Percentiles rank a stretch among this genome's conserved stretches.
Conservation (phyloP, 2,888 invertebrate genomes). For the Chironomus tentans region DNA sequence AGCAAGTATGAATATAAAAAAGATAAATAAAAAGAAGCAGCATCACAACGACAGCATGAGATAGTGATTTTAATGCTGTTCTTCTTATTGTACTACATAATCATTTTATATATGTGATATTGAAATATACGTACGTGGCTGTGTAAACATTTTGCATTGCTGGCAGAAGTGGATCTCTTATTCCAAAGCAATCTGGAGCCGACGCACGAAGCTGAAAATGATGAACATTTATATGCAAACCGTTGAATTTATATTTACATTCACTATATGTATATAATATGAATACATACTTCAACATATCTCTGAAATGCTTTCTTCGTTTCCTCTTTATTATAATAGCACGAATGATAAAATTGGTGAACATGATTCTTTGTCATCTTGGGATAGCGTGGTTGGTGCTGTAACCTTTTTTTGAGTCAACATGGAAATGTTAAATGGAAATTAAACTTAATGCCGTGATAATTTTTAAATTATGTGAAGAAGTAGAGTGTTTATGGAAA, state of each 20-base stretch:
- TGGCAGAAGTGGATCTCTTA: constrained; percentile 46
- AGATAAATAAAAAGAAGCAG: not conserved
- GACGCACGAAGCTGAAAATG: constrained; percentile 44
- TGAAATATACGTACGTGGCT: constrained; percentile 48
- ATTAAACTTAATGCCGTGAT: not conserved
- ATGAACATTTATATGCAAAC: constrained; percentile 2
- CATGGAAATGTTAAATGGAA: constrained; percentile 29
- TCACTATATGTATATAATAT: not conserved
- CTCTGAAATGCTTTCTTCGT: constrained; percentile 40
- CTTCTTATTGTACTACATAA: not conserved
- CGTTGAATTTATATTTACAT: not conserved
- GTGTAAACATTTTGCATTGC: constrained; percentile 48
- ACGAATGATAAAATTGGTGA: constrained; percentile 55
- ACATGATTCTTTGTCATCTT: constrained; percentile 53
- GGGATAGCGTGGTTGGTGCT: constrained; percentile 50
- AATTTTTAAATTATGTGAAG: too few species aligned
- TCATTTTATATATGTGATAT: constrained; percentile 26
- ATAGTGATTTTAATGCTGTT: not conserved
- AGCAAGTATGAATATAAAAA: constrained; percentile 2
- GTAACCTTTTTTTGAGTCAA: constrained; percentile 47
- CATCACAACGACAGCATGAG: not conserved
- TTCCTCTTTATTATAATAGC: constrained; percentile 43
- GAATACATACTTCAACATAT: constrained; percentile 29
- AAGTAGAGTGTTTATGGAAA: too few species aligned
- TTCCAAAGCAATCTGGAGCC: constrained; percentile 50